These are phyloP conservation scores for Peucedramus taeniatus DNA, from an alignment of 2,113 vertebrate species.

Conservation along the genomic window DNA sequence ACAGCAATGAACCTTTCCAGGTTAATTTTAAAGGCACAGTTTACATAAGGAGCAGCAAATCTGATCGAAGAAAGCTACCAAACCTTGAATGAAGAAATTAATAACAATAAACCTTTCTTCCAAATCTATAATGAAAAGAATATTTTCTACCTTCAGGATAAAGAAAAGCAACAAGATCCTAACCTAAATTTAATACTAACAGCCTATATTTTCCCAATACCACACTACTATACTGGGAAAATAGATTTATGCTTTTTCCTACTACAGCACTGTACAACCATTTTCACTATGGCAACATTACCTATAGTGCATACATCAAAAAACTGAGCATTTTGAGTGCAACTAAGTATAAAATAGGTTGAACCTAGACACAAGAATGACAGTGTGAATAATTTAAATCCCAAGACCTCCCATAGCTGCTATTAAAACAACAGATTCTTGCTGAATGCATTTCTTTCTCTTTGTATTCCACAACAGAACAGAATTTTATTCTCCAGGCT, in stretches of 20 bases:
- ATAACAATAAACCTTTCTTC: background rate
- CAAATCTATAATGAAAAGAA: background rate
- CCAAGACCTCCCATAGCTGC: background rate
- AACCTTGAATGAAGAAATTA: background rate
- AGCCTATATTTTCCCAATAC: background rate
- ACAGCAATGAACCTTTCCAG: background rate
- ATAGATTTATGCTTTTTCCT: background rate
- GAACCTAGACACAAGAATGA: background rate
- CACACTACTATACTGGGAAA: background rate
- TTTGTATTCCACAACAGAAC: background rate
- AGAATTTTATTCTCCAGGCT: background rate
- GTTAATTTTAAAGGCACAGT: background rate
- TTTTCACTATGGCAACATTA: background rate
- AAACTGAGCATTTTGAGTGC: background rate
- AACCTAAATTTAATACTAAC: background rate
- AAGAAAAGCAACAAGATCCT: background rate
- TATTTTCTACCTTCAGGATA: background rate
- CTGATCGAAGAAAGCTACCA: background rate
- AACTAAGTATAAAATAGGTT: background rate
- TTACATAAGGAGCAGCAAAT: background rate
- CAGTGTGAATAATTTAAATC: slow-evolving; percentile 37
- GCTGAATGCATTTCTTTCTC: background rate
- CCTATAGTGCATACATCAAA: background rate
- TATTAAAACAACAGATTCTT: background rate
- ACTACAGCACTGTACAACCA: background rate